Conservation (phyloP, 30 jellyfish, hydroid and myxozoan species). For the Euphysa ruthae region DNA sequence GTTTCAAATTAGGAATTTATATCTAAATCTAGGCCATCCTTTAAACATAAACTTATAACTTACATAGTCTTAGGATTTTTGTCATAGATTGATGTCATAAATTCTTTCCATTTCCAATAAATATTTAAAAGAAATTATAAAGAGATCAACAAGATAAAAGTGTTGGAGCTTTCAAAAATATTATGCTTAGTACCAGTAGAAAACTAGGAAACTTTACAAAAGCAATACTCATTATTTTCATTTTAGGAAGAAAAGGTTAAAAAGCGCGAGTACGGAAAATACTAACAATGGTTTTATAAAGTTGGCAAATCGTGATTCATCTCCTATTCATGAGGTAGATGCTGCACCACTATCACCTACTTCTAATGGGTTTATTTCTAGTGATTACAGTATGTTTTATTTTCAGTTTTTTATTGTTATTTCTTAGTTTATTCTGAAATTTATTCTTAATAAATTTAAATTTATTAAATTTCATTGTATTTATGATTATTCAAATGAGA, state of each 20-base stretch:
- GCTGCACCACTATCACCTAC: neutral
- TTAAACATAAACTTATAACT: no score
- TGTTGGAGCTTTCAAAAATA: no score
- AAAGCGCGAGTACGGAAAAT: neutral
- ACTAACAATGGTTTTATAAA: slow-evolving; percentile 17
- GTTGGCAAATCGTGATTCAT: neutral
- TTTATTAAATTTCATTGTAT: neutral
- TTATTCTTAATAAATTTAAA: neutral
- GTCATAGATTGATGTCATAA: no score
- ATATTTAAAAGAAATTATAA: no score
- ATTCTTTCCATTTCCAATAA: no score
- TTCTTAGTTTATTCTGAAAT: neutral
- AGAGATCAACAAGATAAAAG: no score
- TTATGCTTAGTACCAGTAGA: no score
- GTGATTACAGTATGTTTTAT: neutral
- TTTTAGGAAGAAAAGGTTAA: slow-evolving; percentile 1
- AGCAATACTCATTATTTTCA: neutral
- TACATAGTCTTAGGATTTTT: no score
- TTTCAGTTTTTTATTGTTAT: neutral
- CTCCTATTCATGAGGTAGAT: neutral
- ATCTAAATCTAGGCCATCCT: no score
- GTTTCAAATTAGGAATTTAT: no score
- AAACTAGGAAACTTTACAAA: no score
- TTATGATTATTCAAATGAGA: no score
- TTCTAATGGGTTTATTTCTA: neutral